A percentile compares a stretch with the other conserved stretches of the same genome.
Evolutionary conservation across 2,113 vertebrate species (phyloP).

Genomic region (Zosterops japonicus): DNA sequence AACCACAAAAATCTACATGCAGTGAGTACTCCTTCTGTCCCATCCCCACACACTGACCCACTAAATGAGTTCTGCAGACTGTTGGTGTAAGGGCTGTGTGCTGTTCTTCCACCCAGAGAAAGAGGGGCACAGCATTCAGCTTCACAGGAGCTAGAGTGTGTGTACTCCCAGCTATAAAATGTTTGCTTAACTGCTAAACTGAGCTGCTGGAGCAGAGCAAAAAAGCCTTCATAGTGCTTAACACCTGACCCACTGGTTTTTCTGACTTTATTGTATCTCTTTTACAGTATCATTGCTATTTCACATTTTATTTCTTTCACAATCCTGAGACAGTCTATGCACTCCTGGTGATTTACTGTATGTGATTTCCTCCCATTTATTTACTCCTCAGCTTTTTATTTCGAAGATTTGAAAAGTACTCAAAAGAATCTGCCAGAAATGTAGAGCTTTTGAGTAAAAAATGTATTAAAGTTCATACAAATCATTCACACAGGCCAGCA

Average conservation of each 20-base stretch:
- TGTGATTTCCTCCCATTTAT: slow-evolving; percentile 59
- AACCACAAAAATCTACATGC: accelerated
- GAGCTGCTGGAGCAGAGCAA: not conserved
- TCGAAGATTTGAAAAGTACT: not conserved
- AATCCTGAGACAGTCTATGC: slow-evolving; percentile 49
- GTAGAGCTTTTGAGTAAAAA: not conserved
- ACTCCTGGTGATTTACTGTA: slow-evolving; percentile 64
- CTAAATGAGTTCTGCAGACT: not conserved
- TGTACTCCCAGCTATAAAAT: not conserved
- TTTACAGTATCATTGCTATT: slow-evolving; percentile 69
- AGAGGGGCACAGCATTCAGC: not conserved
- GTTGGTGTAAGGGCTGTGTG: not conserved
- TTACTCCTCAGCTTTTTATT: not conserved
- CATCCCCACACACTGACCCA: not conserved
- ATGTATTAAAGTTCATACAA: not conserved
- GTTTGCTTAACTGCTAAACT: not conserved
- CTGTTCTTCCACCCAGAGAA: not conserved
- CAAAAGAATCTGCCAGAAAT: not conserved
- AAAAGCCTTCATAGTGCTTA: not conserved
- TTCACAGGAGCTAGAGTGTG: not conserved
- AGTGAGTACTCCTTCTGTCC: not conserved
- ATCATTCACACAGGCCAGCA: not conserved
- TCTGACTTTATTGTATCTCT: slow-evolving; percentile 40
- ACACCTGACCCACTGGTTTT: not conserved
- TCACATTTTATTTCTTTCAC: slow-evolving; percentile 73